phyloP scores from a whole-genome alignment of 2,888 invertebrate genomes.

The Caenorhabditis panamensis region DNA sequence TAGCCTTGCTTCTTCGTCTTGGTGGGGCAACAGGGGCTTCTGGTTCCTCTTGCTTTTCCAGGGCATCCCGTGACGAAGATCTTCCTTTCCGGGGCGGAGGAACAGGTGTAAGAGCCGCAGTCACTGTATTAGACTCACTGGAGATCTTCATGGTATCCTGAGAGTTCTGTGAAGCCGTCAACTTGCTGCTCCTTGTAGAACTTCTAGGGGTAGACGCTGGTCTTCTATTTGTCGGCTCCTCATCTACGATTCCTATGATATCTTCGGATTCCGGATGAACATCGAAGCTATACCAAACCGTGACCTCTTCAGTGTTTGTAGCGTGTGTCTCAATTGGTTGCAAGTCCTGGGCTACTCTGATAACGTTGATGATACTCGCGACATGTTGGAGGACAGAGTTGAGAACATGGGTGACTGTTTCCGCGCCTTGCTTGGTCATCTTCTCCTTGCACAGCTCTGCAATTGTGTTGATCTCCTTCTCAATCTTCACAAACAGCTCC shows the following conservation, averaged over 20 bases:
- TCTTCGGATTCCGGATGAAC: conserved; percentile 60
- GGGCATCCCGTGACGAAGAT: conserved; percentile 33
- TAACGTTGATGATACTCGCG: conserved; percentile 67
- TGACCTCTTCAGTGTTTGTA: conserved; percentile 42
- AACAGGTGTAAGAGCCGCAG: conserved; percentile 29
- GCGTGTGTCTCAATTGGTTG: conserved; percentile 52
- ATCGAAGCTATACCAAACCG: conserved; percentile 58
- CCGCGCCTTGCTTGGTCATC: conserved; percentile 72
- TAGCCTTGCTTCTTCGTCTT: conserved; percentile 11
- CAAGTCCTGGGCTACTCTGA: conserved; percentile 56
- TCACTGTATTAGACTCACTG: neutral
- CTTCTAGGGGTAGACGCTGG: conserved; percentile 42
- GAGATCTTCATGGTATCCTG: conserved; percentile 44
- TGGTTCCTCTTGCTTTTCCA: neutral
- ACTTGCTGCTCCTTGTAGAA: conserved; percentile 42
- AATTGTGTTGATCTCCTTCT: conserved; percentile 77
- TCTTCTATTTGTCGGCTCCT: conserved; percentile 48
- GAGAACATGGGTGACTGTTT: conserved; percentile 76
- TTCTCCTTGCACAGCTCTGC: conserved; percentile 74
- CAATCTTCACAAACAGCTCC: conserved; percentile 76
- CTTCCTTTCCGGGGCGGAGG: conserved; percentile 49
- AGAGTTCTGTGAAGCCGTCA: conserved; percentile 39
- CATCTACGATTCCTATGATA: conserved; percentile 60
- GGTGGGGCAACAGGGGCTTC: conserved; percentile 22
- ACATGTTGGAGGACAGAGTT: conserved; percentile 70